phyloP scores from a whole-genome alignment of 2,113 vertebrate species.

The Copsychus sechellarum region DNA sequence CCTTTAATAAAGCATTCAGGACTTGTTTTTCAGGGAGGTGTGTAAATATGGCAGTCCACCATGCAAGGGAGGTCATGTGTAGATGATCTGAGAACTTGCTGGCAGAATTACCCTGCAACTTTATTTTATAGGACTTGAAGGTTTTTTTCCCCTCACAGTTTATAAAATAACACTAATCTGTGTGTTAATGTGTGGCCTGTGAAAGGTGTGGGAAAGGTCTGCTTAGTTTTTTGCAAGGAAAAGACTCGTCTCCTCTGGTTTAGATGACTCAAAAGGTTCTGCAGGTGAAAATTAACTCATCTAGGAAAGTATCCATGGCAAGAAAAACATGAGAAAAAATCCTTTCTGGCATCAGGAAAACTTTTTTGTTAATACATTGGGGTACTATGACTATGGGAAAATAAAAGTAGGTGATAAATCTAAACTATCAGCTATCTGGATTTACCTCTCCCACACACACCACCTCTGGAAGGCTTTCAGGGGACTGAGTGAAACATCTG shows the following conservation, averaged over 20 bases:
- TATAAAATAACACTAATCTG: conserved; percentile 17
- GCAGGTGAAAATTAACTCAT: conserved; percentile 29
- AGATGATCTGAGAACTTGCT: background rate
- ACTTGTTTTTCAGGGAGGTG: background rate
- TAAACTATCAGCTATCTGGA: background rate
- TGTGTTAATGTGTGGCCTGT: conserved; percentile 19
- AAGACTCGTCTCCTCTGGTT: background rate
- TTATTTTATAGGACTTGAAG: background rate
- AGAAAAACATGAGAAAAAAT: background rate
- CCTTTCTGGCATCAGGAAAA: background rate
- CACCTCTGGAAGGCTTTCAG: background rate
- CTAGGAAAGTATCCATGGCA: background rate
- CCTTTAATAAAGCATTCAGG: background rate
- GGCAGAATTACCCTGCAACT: background rate
- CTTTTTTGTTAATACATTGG: background rate
- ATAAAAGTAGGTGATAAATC: background rate
- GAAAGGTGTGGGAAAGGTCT: background rate
- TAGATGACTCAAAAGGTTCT: background rate
- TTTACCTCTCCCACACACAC: background rate
- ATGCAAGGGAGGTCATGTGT: background rate
- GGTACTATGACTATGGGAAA: background rate
- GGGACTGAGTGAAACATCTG: background rate
- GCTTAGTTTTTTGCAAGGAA: background rate
- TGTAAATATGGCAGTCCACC: background rate
- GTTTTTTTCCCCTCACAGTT: background rate